Conservation (phyloP, 2,113 vertebrate genomes). For the Dipodomys spectabilis region DNA sequence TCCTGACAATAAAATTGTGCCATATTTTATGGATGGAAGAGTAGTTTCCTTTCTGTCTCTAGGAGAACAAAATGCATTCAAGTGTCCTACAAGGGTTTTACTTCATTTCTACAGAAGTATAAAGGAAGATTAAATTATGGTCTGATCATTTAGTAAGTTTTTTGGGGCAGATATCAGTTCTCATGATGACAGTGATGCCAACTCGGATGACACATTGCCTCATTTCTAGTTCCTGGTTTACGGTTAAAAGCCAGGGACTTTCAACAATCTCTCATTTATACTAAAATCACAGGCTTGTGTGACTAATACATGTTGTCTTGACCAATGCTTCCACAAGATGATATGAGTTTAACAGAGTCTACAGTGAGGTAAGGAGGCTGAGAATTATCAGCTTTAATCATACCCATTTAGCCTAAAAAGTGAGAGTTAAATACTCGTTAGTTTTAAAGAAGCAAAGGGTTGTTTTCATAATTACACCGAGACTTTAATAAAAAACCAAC, state of each 20-base stretch:
- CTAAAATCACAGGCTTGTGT: neutral
- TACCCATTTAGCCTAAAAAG: constrained; percentile 1
- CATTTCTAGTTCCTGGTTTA: neutral
- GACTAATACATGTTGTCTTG: neutral
- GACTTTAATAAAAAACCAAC: constrained; percentile 32
- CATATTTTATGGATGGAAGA: neutral
- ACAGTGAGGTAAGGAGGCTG: neutral
- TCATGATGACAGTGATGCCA: neutral
- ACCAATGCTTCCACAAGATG: neutral
- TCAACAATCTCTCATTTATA: neutral
- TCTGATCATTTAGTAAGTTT: constrained; percentile 8
- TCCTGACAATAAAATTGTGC: constrained; percentile 33
- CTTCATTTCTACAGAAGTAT: neutral
- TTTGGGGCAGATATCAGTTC: neutral
- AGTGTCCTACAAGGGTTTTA: neutral
- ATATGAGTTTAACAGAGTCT: neutral
- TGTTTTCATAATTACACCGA: constrained; percentile 7
- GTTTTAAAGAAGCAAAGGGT: neutral
- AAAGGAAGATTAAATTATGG: neutral
- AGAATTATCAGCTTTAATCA: neutral
- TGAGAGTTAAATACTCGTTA: neutral
- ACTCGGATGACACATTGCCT: neutral
- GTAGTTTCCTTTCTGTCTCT: constrained; percentile 41
- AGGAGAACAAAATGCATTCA: neutral
- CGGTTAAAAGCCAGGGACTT: neutral